A percentile compares a stretch with the other conserved stretches of the same genome.
Evolutionary conservation across 2,797 vertebrate genomes (phyloP).

Genomic region (Harpagifer antarcticus): DNA sequence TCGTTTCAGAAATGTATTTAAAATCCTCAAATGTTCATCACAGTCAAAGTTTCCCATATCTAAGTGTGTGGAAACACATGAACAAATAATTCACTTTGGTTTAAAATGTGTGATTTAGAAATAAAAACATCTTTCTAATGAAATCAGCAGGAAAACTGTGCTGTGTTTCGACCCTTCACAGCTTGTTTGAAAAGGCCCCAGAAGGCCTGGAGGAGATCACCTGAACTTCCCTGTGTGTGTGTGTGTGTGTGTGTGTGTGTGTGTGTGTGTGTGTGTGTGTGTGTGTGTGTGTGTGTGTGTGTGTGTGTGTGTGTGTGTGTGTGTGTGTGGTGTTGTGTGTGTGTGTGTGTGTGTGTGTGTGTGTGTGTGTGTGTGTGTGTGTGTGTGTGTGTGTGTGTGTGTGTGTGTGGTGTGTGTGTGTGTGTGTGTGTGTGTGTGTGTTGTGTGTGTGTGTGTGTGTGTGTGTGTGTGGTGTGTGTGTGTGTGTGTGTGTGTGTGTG

Average conservation of each 20-base stretch:
- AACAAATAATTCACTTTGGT: not conserved
- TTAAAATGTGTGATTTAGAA: not conserved
- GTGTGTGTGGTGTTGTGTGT: not conserved
- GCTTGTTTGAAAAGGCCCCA: conserved; percentile 55
- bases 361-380: not conserved
- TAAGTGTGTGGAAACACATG: not conserved
- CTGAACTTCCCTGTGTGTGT: not conserved
- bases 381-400: not conserved
- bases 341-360: not conserved
- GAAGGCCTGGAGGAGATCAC: conserved; percentile 53
- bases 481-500: conserved; percentile 17
- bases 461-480: conserved; percentile 18
- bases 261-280: conserved; percentile 18
- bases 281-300: conserved; percentile 16
- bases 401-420: no score
- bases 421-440: no score
- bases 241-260: conserved; percentile 7
- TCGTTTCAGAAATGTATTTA: not conserved
- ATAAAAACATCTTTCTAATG: not conserved
- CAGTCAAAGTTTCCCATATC: not conserved
- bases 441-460: conserved; percentile 10
- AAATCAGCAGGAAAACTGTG: not conserved
- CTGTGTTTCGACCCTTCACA: conserved; percentile 26
- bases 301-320: conserved; percentile 20
- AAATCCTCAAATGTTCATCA: not conserved